Base-by-base conservation (phyloP, 2,113 vertebrate species). In the Varanus komodoensis region DNA sequence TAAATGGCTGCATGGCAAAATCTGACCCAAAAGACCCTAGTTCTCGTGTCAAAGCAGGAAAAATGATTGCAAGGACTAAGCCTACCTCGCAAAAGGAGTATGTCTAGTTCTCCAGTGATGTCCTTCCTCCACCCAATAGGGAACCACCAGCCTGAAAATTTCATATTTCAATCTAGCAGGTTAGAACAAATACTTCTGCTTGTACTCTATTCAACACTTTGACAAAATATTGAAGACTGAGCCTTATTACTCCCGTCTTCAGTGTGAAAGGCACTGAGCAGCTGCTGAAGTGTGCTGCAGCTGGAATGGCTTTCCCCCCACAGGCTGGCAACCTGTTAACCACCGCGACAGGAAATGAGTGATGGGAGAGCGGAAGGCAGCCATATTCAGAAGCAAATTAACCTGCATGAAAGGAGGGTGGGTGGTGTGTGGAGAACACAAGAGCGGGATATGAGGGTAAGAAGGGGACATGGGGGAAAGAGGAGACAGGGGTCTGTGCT, bases 401-500 rank as follows among this genome's bases (percentile, higher is more conserved):
- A 85, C n/a, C 48, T 85, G 74, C 69, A 57, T 69, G 89, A 50
- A 89, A 79, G 32, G 34, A 89, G 68, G 64, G 69, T 79, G 68
- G 64, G 54, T 79, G 82, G 74, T 29, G 23, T 78, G 23, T 77
- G 48, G 29, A 79, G 57, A 85, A 89, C 82, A 89, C 74, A 89
- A 89, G 48, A 84, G 83, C 82, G 38, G 64, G 82, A 89, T 85
- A 71, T 79, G 74, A 32, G 27, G 25, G 34, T 69, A 52, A 84
- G 82, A 89, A 71, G 48, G 89, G 74, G 82, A 84, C 68, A 83
- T 57, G 68, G 89, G 54, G 90, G 82, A 86, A 84, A 92, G 17
- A 69, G 54, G 54, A 85, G 78, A 80, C 91, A 68, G 78, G 89
- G 94, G 92, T 93, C 93, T 86, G 90, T 93, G 93, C 93, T 92